Conservation (phyloP, 2,888 invertebrate species). For the Brenthis ino region DNA sequence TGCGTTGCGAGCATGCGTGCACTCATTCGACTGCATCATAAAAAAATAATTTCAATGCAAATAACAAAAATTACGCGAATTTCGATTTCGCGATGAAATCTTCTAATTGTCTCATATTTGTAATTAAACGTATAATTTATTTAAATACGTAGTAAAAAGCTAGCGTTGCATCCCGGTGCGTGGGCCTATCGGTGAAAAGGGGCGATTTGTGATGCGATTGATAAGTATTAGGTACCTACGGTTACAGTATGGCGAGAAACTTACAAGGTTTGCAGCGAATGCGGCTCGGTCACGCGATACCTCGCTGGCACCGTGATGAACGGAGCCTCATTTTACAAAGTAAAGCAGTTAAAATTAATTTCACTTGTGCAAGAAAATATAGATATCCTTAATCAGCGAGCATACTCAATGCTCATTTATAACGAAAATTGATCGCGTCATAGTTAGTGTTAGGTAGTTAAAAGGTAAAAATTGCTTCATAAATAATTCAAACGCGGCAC, state of each 20-base stretch:
- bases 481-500: conserved; percentile 21
- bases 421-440: conserved; percentile 3
- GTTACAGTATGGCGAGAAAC: conserved; percentile 49
- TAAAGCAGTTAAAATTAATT: conserved; percentile 34
- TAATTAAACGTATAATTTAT: conserved; percentile 43
- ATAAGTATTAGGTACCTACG: conserved; percentile 47
- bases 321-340: conserved; percentile 25
- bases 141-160: conserved; percentile 57
- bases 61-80: conserved; percentile 69
- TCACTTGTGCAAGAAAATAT: conserved; percentile 20
- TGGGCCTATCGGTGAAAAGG: conserved; percentile 42
- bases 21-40: conserved; percentile 57
- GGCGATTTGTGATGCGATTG: conserved; percentile 53
- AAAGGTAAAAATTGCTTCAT: conserved; percentile 5
- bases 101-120: conserved; percentile 63
- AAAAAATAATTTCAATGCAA: conserved; percentile 72
- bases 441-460: conserved; percentile 7
- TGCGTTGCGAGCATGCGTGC: conserved; percentile 70
- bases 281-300: conserved; percentile 54
- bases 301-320: conserved; percentile 36
- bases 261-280: conserved; percentile 46
- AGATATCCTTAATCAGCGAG: conserved; percentile 8
- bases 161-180: conserved; percentile 64
- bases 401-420: conserved; percentile 11
- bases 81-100: conserved; percentile 63